phyloP scores from a whole-genome alignment of 2,113 vertebrate genomes.

The Mungos mungo region DNA sequence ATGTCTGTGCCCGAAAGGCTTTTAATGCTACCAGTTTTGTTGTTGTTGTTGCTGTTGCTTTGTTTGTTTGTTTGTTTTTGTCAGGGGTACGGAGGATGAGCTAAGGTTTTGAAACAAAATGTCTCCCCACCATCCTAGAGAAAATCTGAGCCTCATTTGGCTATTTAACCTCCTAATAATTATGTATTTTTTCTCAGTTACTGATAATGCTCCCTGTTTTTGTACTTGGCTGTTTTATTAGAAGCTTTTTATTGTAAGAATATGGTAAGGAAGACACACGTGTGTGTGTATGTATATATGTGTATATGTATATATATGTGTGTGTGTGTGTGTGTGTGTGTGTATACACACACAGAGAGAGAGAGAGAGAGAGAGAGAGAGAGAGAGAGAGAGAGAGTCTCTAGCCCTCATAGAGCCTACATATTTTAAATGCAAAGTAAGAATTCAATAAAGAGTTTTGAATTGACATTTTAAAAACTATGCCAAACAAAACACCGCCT shows the following conservation, averaged over 20 bases:
- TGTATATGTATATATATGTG: too few relatives aligned
- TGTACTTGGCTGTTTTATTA: neutral
- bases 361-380: neutral
- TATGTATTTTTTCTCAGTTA: neutral
- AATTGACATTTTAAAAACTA: neutral
- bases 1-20: neutral
- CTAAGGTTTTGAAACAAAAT: neutral
- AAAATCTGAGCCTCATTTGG: neutral
- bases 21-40: neutral
- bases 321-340: too few relatives aligned
- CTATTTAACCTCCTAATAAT: neutral
- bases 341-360: neutral
- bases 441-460: neutral
- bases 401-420: neutral
- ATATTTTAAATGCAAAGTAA: neutral
- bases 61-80: neutral
- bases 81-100: neutral
- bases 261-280: neutral
- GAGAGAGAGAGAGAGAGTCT: neutral
- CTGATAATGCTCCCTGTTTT: neutral
- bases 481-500: neutral
- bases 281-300: neutral
- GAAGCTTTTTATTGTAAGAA: neutral
- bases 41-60: neutral
- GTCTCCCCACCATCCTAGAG: rapidly evolving